phyloP scores from a whole-genome alignment of 1,140 invertebrate genomes.

The Scaptodrosophila lebanonensis region DNA sequence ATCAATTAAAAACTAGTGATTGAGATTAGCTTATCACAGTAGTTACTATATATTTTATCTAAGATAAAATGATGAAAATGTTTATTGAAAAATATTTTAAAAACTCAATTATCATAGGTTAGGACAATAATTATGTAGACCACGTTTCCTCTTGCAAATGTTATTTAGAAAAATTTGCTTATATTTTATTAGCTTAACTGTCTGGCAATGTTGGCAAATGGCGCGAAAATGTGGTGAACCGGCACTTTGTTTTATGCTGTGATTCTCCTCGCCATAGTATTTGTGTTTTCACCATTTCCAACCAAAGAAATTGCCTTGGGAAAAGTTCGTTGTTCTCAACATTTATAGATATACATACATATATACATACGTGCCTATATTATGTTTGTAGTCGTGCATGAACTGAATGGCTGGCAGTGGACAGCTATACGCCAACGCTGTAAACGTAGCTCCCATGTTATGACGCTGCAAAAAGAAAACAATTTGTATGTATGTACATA shows the following conservation, averaged over 20 bases:
- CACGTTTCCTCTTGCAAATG: too few relatives aligned
- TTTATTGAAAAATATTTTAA: too few relatives aligned
- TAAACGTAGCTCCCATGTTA: slow-evolving; percentile 34
- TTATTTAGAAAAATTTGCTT: too few relatives aligned
- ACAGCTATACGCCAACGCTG: slow-evolving; percentile 46
- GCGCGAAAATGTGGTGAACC: slow-evolving; percentile 68
- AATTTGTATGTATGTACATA: slow-evolving; percentile 24
- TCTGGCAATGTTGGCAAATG: slow-evolving; percentile 42
- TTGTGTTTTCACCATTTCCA: slow-evolving; percentile 38
- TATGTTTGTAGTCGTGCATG: slow-evolving; percentile 15
- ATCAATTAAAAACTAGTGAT: too few relatives aligned
- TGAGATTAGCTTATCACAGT: neutral
- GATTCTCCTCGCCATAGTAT: slow-evolving; percentile 14
- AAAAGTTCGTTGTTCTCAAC: slow-evolving; percentile 68
- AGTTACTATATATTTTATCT: neutral
- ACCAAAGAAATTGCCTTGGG: too few relatives aligned
- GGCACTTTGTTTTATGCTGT: slow-evolving; percentile 35
- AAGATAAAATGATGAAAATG: neutral
- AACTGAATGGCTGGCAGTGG: slow-evolving; percentile 50
- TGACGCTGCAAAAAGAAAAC: slow-evolving; percentile 68
- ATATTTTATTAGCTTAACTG: slow-evolving; percentile 11
- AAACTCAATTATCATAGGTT: too few relatives aligned
- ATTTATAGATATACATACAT: slow-evolving; percentile 31
- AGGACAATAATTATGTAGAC: too few relatives aligned
- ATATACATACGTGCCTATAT: neutral